Base-by-base conservation (phyloP, 2,797 vertebrate genomes). In the Gadopsis marmoratus region DNA sequence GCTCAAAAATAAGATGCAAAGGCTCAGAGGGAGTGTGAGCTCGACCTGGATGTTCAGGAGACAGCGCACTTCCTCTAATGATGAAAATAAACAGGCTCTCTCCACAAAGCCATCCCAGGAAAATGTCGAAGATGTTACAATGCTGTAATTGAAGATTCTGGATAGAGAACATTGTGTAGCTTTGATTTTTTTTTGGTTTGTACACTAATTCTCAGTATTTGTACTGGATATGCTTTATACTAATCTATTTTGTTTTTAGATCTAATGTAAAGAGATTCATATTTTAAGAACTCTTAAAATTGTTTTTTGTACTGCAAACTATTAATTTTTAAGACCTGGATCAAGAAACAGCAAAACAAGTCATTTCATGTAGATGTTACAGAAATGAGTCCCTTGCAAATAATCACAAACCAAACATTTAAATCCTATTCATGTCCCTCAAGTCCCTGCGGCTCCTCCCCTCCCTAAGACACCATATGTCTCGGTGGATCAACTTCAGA, bases 401-500 rank as follows among this genome's bases (percentile, higher is more conserved):
- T 86, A 84, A 88, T 86, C 86, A 78, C 82, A 88, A 87, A 88
- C 71, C 80, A 84, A 86, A 91, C 84, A 86, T 88, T 89, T 82
- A 90, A 92, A 93, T 94, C 92, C 90, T 89, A 86, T 89, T 92
- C 90, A 71, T 21, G 80, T 86, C 86, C 83, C 75, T 67, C 47
- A 79, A 86, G 83, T 79, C 80, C 81, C 70, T 1, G 68, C 51
- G 7, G 78, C 84, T 84, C 84, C 89, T 89, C 89, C 86, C 78
- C 84, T 84, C 83, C 35, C 80, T 90, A 88, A 93, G 92, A 88
- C 91, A 90, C 93, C 95, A 95, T 95, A 95, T 95, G 94, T 94
- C 94, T 94, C 89, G 1, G 85, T 89, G 94, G 95, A 95, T 95
- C 95, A 95, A 94, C 94, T 95, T 93, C 88, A 93, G 93, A 89